Base-by-base conservation (phyloP, 1,140 invertebrate species). In the Anthonomus grandis region DNA sequence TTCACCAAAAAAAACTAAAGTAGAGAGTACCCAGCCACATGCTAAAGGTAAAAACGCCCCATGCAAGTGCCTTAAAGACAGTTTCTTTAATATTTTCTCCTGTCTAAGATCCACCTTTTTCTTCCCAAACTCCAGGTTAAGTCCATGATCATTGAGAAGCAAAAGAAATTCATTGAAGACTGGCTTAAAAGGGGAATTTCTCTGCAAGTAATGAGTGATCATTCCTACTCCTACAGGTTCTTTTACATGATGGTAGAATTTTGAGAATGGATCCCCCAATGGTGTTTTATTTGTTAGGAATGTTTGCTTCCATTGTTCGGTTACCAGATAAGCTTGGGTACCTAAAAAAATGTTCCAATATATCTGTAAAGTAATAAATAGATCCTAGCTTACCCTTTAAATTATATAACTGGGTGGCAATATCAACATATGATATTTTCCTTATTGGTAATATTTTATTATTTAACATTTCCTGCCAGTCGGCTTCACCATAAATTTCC, bases 211-310 rank as follows among this genome's bases (percentile, higher is more conserved):
- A 19, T 24, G 41, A 2, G 45, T 48, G 4, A 48, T n/a, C 12
- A 17, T n/a, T 0, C 54, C 54, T 13, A 22, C 27, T 4, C 45
- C 54, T 31, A 56, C 4, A 21, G 54, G 45, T 34, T 56, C 54
- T 15, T 39, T 56, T 8, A 48, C 15, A 12, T 41, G 18, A 41
- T 48, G 46, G 22, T 56, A 56, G 23, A 27, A 41, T 9, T 34
- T 24, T 6, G 45, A 39, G 18, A 21, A 56, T n/a, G n/a, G 23
- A 6, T n/a, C 19, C 2, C 45, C 54, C 19, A 8, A 19, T 9
- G 1, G 6, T 4, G 45, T 41, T 19, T 41, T 17, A 42, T 41
- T 34, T 27, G 21, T 1, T 21, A 48, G 19, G 9, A 36, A 24
- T 15, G 2, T 10, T 21, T 48, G 17, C 3, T 15, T 38, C 45